These are phyloP conservation scores for Siniperca obscura DNA, from an alignment of 2,797 vertebrate genomes.

Conservation along the genomic window DNA sequence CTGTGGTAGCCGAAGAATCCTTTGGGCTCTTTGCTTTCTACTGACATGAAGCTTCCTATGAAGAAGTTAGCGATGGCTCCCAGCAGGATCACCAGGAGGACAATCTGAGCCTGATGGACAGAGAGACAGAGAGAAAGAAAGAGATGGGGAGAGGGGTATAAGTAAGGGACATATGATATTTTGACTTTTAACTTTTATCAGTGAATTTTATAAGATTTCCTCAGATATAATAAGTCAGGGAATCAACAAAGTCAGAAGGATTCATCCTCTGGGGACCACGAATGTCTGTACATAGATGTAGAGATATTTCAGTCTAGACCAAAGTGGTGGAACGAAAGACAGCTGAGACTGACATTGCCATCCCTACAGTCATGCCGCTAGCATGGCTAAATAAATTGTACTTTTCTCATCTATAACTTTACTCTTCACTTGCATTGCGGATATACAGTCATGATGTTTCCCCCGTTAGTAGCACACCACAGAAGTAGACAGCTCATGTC, in stretches of 20 bases:
- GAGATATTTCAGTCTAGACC: neutral
- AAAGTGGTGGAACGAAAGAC: no score
- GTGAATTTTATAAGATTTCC: no score
- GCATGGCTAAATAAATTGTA: neutral
- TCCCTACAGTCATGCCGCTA: neutral
- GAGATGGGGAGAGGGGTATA: fast-evolving
- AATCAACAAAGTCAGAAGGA: no score
- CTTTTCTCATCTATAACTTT: neutral
- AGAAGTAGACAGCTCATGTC: no score
- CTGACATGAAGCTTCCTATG: constrained; percentile 92
- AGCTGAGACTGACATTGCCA: neutral
- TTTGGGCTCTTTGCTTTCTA: constrained; percentile 91
- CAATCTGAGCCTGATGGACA: constrained; percentile 91
- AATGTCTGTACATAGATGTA: neutral
- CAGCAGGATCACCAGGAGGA: constrained; percentile 92
- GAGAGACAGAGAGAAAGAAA: neutral
- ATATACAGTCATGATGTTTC: no score
- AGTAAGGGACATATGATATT: no score
- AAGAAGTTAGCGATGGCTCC: constrained; percentile 91
- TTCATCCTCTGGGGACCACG: neutral
- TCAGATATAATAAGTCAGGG: no score
- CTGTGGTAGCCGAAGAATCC: constrained; percentile 95
- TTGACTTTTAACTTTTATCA: no score
- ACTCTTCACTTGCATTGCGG: neutral
- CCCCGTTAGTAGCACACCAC: no score